Evolutionary conservation across 2,888 invertebrate genomes (phyloP).

Genomic region (Habroteleia sp.): DNA sequence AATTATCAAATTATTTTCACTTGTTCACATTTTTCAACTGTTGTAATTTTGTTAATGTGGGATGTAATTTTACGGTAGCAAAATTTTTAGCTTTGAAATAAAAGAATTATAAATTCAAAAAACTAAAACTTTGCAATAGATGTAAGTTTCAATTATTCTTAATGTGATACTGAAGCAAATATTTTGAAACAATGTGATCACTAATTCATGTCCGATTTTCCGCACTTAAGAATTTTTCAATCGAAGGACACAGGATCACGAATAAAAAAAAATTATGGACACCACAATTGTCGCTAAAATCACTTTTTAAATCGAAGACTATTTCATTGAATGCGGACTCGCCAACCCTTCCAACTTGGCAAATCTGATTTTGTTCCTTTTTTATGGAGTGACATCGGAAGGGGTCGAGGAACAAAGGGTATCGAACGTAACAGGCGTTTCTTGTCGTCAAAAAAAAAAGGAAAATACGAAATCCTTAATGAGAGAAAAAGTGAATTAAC

Average conservation of each 20-base stretch:
- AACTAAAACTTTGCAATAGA: too few species aligned
- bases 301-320: constrained; percentile 53
- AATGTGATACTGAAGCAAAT: not conserved
- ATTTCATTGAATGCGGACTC: constrained; percentile 36
- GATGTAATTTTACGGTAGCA: too few species aligned
- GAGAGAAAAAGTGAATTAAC: constrained; percentile 46
- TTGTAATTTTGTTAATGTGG: too few species aligned
- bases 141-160: too few species aligned
- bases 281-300: constrained; percentile 50
- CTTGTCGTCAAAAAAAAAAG: constrained; percentile 41
- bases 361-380: constrained; percentile 47
- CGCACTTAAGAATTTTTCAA: constrained; percentile 25
- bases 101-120: too few species aligned
- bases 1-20: too few species aligned
- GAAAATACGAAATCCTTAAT: constrained; percentile 42
- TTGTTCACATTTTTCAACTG: too few species aligned
- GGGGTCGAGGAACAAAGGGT: constrained; percentile 44
- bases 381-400: constrained; percentile 34
- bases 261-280: constrained; percentile 19
- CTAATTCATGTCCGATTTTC: not conserved
- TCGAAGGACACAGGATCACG: constrained; percentile 28
- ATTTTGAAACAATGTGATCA: not conserved
- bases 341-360: constrained; percentile 45
- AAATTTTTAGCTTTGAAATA: too few species aligned
- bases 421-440: constrained; percentile 46